A percentile compares a stretch with the other conserved stretches of the same genome.
phyloP scores from a whole-genome alignment of 2,113 vertebrate genomes.

The Petaurus breviceps region DNA sequence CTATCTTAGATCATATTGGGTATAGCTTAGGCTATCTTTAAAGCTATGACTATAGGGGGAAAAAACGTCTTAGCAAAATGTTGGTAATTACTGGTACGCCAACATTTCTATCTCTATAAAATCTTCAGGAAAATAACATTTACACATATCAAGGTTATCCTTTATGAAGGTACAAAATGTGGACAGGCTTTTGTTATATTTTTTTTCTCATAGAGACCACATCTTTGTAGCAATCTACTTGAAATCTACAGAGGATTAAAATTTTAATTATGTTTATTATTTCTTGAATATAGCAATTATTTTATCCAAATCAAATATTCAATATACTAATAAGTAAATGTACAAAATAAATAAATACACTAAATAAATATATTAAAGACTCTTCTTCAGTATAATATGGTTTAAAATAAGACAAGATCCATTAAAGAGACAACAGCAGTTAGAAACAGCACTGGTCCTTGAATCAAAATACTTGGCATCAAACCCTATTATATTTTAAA shows the following conservation, averaged over 20 bases:
- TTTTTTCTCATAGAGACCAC: neutral
- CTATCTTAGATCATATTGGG: neutral
- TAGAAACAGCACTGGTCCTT: no score
- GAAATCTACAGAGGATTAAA: neutral
- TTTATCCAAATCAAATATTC: no score
- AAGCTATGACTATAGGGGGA: neutral
- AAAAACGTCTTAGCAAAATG: neutral
- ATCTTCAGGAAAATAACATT: neutral
- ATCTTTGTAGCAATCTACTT: no score
- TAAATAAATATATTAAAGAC: no score
- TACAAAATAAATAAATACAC: no score
- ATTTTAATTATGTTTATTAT: no score
- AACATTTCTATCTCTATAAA: neutral
- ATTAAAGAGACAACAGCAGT: no score
- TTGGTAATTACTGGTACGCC: neutral
- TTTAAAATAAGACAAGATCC: no score
- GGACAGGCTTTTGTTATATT: neutral
- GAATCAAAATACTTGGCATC: no score
- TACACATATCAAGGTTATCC: neutral
- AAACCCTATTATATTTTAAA: neutral
- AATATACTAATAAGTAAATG: no score
- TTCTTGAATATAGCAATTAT: no score
- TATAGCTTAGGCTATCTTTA: neutral
- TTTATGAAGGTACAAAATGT: neutral
- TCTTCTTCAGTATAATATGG: no score